phyloP scores from a whole-genome alignment of 2,797 vertebrate species.

The Rhyacichthys aspro region DNA sequence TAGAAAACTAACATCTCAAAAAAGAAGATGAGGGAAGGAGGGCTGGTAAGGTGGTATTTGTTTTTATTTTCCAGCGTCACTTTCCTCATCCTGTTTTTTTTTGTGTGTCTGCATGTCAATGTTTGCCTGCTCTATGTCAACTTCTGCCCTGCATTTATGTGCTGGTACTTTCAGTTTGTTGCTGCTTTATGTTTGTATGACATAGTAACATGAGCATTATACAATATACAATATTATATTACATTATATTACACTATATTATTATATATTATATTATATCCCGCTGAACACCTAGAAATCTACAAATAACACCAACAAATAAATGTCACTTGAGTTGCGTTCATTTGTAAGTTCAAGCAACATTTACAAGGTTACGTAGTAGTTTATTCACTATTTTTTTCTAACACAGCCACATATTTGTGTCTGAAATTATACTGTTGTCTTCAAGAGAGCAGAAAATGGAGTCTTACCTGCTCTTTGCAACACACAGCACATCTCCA shows the following conservation, averaged over 20 bases:
- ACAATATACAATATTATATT: too few species aligned
- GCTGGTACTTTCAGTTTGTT: conserved; percentile 10
- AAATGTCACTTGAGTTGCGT: too few species aligned
- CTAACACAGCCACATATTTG: conserved; percentile 21
- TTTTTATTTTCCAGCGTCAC: conserved; percentile 20
- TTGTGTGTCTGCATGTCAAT: conserved; percentile 60
- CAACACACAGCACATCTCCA: conserved; percentile 57
- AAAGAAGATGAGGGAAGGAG: conserved; percentile 15
- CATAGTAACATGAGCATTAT: too few species aligned
- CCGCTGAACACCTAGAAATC: too few species aligned
- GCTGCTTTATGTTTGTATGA: conserved; percentile 38
- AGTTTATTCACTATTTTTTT: conserved; percentile 27
- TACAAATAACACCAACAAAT: too few species aligned
- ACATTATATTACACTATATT: too few species aligned
- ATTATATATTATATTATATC: too few species aligned
- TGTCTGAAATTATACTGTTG: conserved; percentile 35
- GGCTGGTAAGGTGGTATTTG: conserved; percentile 28
- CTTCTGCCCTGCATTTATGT: conserved; percentile 19
- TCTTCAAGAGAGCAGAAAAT: conserved; percentile 54
- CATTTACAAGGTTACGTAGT: neutral
- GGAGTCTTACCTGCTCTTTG: conserved; percentile 67
- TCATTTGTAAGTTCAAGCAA: too few species aligned
- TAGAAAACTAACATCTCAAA: conserved; percentile 16
- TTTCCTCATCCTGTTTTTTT: conserved; percentile 28
- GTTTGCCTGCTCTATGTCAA: conserved; percentile 40